Conservation (phyloP, 1,140 invertebrate species). For the Drosophila paulistorum region DNA sequence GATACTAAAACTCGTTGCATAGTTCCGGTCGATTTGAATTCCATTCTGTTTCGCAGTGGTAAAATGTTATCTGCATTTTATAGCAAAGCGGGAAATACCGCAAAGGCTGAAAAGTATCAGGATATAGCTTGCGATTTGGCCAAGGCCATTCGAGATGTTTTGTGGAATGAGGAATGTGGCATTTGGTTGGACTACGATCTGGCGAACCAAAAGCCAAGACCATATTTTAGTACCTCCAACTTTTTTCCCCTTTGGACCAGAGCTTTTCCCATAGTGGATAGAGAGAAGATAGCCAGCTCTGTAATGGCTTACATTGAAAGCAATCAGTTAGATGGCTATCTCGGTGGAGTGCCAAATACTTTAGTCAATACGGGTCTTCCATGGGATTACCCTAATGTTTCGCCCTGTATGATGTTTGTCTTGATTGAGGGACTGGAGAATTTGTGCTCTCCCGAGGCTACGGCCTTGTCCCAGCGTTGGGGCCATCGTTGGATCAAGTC, state of each 20-base stretch:
- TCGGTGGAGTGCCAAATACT: constrained; percentile 91
- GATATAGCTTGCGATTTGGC: constrained; percentile 86
- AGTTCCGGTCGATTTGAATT: constrained; percentile 95
- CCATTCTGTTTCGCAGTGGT: constrained; percentile 93
- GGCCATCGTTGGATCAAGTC: constrained; percentile 91
- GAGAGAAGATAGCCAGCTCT: constrained; percentile 87
- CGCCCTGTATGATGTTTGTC: constrained; percentile 94
- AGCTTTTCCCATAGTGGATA: constrained; percentile 86
- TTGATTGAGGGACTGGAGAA: constrained; percentile 90
- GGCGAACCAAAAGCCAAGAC: constrained; percentile 87
- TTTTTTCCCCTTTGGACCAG: constrained; percentile 93
- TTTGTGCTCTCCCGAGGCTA: constrained; percentile 86
- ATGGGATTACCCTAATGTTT: constrained; percentile 97
- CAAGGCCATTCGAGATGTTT: constrained; percentile 85
- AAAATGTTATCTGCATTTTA: constrained; percentile 89
- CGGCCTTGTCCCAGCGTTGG: constrained; percentile 88
- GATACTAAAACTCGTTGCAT: constrained; percentile 90
- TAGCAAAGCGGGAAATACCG: constrained; percentile 85
- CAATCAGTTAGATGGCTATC: constrained; percentile 86
- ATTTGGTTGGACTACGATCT: constrained; percentile 95
- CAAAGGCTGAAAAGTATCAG: constrained; percentile 86
- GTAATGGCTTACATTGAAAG: constrained; percentile 90
- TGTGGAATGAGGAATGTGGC: constrained; percentile 94
- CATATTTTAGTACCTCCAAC: constrained; percentile 95
- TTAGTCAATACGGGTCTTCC: constrained; percentile 92